Evolutionary conservation across 2,113 vertebrate genomes (phyloP).

Genomic region (Patagioenas fasciata): DNA sequence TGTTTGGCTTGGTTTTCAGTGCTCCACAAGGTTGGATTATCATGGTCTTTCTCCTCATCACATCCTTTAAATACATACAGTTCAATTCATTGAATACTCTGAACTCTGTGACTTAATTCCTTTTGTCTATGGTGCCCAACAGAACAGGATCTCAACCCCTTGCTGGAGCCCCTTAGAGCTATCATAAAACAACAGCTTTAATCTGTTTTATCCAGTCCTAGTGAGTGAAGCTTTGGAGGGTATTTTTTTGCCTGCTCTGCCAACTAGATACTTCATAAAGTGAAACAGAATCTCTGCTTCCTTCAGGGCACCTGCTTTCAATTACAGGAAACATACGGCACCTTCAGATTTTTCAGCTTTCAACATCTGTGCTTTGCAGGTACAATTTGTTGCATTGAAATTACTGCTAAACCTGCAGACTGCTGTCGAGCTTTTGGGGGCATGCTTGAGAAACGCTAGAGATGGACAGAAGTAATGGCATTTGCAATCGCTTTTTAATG

Average conservation of each 20-base stretch:
- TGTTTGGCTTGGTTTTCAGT: not conserved
- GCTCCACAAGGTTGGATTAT: not conserved
- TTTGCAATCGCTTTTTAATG: constrained; percentile 38
- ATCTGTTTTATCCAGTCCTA: constrained; percentile 14
- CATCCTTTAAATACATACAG: not conserved
- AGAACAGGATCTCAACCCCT: not conserved
- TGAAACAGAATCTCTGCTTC: constrained; percentile 54
- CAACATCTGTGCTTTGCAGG: constrained; percentile 63
- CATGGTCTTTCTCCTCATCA: not conserved
- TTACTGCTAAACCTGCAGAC: constrained; percentile 48
- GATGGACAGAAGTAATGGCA: constrained; percentile 4
- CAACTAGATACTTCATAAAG: constrained; percentile 60
- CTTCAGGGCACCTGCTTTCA: constrained; percentile 67
- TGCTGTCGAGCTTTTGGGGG: not conserved
- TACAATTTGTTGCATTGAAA: constrained; percentile 59
- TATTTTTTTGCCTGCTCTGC: constrained; percentile 41
- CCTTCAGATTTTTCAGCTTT: constrained; percentile 62
- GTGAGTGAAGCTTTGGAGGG: constrained; percentile 34
- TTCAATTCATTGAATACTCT: not conserved
- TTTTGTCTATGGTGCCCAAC: not conserved
- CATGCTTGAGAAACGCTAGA: constrained; percentile 7
- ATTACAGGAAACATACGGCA: constrained; percentile 64
- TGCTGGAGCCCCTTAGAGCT: not conserved
- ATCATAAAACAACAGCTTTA: not conserved
- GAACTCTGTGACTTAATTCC: not conserved